phyloP scores from a whole-genome alignment of 2,888 invertebrate genomes.

The Lepidonotus clava region DNA sequence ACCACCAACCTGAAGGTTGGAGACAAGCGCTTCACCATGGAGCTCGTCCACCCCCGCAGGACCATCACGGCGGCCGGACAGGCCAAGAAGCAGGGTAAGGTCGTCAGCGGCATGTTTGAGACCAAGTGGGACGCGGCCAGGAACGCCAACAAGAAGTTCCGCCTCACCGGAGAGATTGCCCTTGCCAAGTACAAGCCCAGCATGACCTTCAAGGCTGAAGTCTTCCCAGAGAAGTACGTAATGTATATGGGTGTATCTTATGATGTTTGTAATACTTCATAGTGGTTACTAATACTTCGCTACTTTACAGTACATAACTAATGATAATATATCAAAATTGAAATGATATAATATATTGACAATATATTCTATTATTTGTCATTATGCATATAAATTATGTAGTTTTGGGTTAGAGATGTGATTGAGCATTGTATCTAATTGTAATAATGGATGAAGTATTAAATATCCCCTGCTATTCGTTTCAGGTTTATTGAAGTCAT shows the following conservation, averaged over 20 bases:
- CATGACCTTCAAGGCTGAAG: slow-evolving; percentile 52
- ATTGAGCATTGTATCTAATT: no score
- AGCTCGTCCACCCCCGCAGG: slow-evolving; percentile 38
- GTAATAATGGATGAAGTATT: no score
- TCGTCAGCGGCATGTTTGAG: slow-evolving; percentile 31
- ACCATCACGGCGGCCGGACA: slow-evolving; percentile 32
- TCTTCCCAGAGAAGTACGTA: slow-evolving; percentile 37
- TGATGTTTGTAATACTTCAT: no score
- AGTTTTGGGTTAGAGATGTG: no score
- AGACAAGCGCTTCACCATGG: slow-evolving; percentile 45
- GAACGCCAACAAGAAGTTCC: slow-evolving; percentile 47
- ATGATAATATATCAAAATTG: no score
- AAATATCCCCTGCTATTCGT: no score
- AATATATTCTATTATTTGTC: no score
- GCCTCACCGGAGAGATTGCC: slow-evolving; percentile 55
- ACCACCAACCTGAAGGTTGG: slow-evolving; percentile 53
- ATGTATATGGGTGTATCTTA: background rate
- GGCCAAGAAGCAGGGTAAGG: background rate
- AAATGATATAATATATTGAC: no score
- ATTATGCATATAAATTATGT: no score
- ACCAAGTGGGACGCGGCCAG: slow-evolving; percentile 58
- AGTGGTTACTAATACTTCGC: no score
- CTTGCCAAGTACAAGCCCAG: slow-evolving; percentile 55
- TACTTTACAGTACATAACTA: no score
- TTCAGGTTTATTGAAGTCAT: slow-evolving; percentile 57